phyloP scores from a whole-genome alignment of 2,113 vertebrate genomes.

The Podarcis muralis region DNA sequence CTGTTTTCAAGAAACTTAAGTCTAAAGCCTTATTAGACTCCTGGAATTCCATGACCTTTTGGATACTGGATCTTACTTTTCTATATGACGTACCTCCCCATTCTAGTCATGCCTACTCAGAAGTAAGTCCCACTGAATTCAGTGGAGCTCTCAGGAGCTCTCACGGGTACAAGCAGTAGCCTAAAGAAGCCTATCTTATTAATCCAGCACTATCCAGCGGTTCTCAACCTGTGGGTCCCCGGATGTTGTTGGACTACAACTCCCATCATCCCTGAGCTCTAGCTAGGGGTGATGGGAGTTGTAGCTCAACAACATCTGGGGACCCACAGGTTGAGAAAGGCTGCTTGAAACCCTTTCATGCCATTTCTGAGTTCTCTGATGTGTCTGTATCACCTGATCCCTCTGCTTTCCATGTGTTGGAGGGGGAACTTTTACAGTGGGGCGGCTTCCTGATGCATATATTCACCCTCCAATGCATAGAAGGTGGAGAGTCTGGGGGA shows the following conservation, averaged over 20 bases:
- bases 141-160: background rate
- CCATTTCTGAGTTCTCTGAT: background rate
- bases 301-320: no score
- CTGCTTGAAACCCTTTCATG: background rate
- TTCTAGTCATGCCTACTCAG: background rate
- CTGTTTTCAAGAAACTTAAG: background rate
- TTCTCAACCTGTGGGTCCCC: no score
- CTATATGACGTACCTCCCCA: background rate
- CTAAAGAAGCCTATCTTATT: constrained; percentile 9
- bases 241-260: no score
- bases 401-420: background rate
- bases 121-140: background rate
- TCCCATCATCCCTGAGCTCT: no score
- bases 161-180: background rate
- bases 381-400: background rate
- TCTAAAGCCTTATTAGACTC: background rate
- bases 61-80: background rate
- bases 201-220: background rate
- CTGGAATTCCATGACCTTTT: background rate
- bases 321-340: no score
- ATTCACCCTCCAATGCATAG: background rate
- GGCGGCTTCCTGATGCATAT: background rate
- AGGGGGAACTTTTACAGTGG: background rate
- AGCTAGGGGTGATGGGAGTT: no score
- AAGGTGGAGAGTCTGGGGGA: background rate